phyloP scores from a whole-genome alignment of 2,113 vertebrate genomes.

The Amazona guildingii region DNA sequence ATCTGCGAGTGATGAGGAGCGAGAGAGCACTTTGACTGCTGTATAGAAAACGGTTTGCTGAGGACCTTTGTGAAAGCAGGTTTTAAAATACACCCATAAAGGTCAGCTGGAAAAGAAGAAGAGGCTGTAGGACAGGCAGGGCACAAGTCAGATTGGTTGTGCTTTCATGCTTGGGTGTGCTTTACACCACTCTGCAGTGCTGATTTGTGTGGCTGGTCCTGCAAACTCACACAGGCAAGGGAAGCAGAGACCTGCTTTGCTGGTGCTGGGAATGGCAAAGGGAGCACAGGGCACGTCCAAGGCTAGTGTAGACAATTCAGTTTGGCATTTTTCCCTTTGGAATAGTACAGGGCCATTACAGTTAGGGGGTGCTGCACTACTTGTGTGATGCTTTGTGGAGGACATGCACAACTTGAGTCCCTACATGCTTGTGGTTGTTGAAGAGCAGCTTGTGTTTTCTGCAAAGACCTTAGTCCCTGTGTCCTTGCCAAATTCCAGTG shows the following conservation, averaged over 20 bases:
- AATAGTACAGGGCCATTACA: not conserved
- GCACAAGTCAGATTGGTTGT: not conserved
- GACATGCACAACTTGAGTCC: not conserved
- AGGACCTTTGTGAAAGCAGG: not conserved
- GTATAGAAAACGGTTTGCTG: not conserved
- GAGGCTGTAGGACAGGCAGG: not conserved
- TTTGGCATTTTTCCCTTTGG: not conserved
- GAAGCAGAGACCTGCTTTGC: not conserved
- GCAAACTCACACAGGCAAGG: not conserved
- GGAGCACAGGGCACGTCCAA: not conserved
- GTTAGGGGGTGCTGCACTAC: conserved; percentile 1
- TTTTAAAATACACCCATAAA: not conserved
- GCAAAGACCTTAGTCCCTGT: not conserved
- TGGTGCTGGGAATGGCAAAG: not conserved
- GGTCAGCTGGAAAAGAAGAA: not conserved
- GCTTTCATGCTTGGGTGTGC: not conserved
- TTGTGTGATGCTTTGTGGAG: not conserved
- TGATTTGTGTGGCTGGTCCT: not conserved
- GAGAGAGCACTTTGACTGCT: not conserved
- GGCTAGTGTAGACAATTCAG: not conserved
- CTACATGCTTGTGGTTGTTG: not conserved
- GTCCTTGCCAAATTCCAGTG: conserved; percentile 53
- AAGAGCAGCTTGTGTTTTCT: conserved; percentile 18
- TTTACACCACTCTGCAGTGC: not conserved
- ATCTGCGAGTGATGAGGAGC: not conserved